Conservation (phyloP, 2,797 vertebrate genomes). For the Scomberomorus guttatus region DNA sequence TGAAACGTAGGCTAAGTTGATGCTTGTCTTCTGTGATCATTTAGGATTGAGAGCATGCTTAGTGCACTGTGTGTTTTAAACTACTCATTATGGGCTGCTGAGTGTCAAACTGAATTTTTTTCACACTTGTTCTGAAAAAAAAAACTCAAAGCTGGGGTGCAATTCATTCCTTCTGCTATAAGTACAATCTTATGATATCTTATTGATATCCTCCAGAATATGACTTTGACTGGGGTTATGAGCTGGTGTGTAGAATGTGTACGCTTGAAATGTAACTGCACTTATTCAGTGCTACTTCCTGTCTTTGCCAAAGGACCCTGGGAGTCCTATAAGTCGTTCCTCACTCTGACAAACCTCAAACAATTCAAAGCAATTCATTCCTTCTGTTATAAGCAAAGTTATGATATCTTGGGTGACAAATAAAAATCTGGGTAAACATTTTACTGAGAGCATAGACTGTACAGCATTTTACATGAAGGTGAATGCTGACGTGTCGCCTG, state of each 20-base stretch:
- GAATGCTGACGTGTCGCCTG: conserved; percentile 47
- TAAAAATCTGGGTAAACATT: conserved; percentile 63
- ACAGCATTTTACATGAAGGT: conserved; percentile 56
- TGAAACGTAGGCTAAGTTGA: conserved; percentile 24
- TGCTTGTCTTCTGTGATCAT: conserved; percentile 31
- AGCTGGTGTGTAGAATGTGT: conserved; percentile 1
- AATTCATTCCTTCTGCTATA: conserved; percentile 31
- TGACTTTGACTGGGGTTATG: conserved; percentile 14
- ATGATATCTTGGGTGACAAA: conserved; percentile 46
- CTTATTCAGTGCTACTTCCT: conserved; percentile 17
- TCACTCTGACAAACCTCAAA: too few relatives aligned
- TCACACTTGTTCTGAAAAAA: conserved; percentile 38
- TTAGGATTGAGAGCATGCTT: conserved; percentile 21
- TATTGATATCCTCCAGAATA: neutral
- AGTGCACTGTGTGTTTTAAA: conserved; percentile 33
- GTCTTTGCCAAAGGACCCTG: neutral
- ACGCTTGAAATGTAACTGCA: conserved; percentile 15
- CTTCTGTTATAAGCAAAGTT: neutral
- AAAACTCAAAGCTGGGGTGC: conserved; percentile 21
- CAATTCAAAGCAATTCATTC: too few relatives aligned
- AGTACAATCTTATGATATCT: neutral
- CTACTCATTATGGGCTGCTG: conserved; percentile 23
- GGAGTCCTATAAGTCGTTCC: conserved; percentile 48
- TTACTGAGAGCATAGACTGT: conserved; percentile 44
- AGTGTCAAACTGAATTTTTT: conserved; percentile 44